Conservation (phyloP, 2,888 invertebrate genomes). For the Plemyria rubiginata region DNA sequence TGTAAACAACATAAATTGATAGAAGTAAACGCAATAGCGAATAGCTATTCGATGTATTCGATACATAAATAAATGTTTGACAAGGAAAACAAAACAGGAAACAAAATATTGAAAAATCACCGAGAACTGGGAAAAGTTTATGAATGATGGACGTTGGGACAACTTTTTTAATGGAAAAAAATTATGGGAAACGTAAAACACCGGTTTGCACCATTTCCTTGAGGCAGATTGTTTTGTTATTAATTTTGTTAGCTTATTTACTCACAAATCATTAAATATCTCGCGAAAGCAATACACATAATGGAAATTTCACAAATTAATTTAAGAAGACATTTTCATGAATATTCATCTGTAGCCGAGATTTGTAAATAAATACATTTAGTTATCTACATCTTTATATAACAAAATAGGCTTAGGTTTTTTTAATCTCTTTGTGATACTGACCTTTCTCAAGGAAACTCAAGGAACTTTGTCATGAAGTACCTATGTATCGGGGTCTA, state of each 20-base stretch:
- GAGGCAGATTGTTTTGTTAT: constrained; percentile 49
- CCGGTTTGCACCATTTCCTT: constrained; percentile 33
- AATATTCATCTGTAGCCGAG: constrained; percentile 33
- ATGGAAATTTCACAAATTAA: constrained; percentile 40
- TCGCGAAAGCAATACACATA: constrained; percentile 48
- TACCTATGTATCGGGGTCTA: no score
- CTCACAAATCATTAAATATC: constrained; percentile 53
- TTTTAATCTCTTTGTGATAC: not conserved
- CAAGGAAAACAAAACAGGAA: constrained; percentile 50
- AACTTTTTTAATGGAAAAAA: constrained; percentile 54
- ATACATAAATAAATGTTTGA: constrained; percentile 58
- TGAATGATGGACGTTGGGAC: constrained; percentile 28
- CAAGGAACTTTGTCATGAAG: no score
- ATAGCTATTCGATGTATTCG: constrained; percentile 46
- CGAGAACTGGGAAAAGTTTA: constrained; percentile 37
- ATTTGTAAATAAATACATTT: constrained; percentile 21
- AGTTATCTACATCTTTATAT: constrained; percentile 15
- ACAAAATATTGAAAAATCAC: constrained; percentile 56
- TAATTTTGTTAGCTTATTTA: constrained; percentile 47
- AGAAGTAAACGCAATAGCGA: constrained; percentile 38
- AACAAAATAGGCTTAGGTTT: not conserved
- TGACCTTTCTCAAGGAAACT: no score
- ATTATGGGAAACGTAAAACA: constrained; percentile 43
- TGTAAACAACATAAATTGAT: constrained; percentile 42
- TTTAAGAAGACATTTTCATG: constrained; percentile 39